Base-by-base conservation (phyloP, 2,113 vertebrate species). In the Girardinichthys multiradiatus region DNA sequence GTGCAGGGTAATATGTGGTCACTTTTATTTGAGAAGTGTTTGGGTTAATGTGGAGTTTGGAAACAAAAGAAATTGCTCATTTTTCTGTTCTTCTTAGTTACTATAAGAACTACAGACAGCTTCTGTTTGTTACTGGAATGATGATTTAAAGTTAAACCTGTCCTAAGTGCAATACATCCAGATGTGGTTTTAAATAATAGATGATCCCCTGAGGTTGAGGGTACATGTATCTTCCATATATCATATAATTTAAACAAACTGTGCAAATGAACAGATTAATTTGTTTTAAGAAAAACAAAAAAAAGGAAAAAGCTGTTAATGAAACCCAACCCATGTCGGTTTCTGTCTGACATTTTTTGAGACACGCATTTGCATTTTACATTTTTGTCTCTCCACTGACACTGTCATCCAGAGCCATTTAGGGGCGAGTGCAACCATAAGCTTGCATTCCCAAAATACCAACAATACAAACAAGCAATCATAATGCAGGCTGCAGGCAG, bases 171-270 rank as follows among this genome's bases (percentile, higher is more conserved):
- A 85, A 85, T 84, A 78, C 57, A 82, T 79, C 54, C 60, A 28
- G 67, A 79, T 66, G 80, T 70, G 67, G 26, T 74, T 78, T 77
- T 87, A 74, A 89, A 89, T 90, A 80, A 87, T 78, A 68, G 68
- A 90, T 88, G 70, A 81, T 80, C 51, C 82, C 86, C 81, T 12
- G 61, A 82, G 76, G 82, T 82, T 79, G 57, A 27, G 58, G 51
- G 21, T 75, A 84, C 80, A 81, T 83, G 76, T 85, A 72, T 81
- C 82, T 64, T 67, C 70, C 71, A 57, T 48, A 57, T 73, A 73
- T 69, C 70, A 76, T 78, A 58, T 68, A 78, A 73, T 78, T 70
- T 75, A 63, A 69, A 64, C 74, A 58, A 60, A 66, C 51, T 72
- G 68, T 66, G 72, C 62, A 67, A 82, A 80, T 79, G 72, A 74